phyloP scores from a whole-genome alignment of 2,113 vertebrate genomes.

The Galbula dea region DNA sequence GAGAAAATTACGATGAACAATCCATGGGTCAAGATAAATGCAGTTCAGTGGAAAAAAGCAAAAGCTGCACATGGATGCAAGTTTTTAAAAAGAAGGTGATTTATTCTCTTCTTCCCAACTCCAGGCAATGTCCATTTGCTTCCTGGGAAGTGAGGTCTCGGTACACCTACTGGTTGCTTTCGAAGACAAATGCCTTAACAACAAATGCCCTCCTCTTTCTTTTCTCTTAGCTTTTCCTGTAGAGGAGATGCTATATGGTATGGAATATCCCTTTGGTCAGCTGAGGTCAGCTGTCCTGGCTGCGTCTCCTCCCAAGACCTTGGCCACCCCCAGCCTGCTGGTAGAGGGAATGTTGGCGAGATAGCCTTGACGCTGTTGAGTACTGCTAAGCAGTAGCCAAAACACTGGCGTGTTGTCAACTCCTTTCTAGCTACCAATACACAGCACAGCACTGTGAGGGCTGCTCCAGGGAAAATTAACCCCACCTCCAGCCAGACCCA shows the following conservation, averaged over 20 bases:
- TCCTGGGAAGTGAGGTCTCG: neutral
- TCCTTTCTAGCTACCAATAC: neutral
- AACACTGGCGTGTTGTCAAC: fast-evolving
- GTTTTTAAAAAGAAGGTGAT: neutral
- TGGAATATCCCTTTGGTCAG: neutral
- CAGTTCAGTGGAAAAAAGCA: neutral
- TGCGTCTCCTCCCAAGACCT: neutral
- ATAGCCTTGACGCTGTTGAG: neutral
- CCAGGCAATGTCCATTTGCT: neutral
- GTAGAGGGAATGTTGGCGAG: neutral
- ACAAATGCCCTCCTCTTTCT: neutral
- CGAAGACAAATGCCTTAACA: neutral
- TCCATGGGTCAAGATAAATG: neutral
- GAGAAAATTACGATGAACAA: neutral
- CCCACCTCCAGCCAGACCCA: neutral
- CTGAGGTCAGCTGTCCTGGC: neutral
- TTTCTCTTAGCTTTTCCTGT: neutral
- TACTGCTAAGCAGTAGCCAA: neutral
- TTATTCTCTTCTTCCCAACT: neutral
- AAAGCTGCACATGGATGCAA: neutral
- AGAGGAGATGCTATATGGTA: neutral
- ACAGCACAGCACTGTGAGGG: neutral
- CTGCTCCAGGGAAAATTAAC: neutral
- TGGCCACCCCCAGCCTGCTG: neutral
- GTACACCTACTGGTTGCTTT: neutral